Evolutionary conservation across 1,140 invertebrate genomes (phyloP), one percentile per base, ranked within the genome.

Genomic region (Monochamus saltuarius): DNA sequence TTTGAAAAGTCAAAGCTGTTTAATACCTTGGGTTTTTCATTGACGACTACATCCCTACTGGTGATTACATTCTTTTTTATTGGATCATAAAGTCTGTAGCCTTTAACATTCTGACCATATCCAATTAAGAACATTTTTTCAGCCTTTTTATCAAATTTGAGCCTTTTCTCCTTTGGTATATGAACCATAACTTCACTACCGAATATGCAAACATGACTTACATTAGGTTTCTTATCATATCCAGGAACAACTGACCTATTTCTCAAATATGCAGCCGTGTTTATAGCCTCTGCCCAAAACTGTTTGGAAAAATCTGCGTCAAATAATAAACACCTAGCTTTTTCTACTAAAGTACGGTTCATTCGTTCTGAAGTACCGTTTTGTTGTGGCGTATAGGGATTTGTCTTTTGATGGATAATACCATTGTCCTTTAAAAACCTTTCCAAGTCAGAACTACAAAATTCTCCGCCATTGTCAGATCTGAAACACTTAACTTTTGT

Each of bases 241-340:
- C 22, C 22, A 3, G 22, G 2, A 3, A 29, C 22, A 3, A 29
- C 22, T 3, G 22, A 29, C 2, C 22, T 2, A 6, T 29, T 29
- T 17, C 39, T 3, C 4, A 13, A 7, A 42, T 34, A 16, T 29
- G 42, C 39, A 19, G 78, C 79, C 39, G 71, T 77, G 40, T 64
- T 53, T 0, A 74, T 60, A 17, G 77, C 75, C 55, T 78, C 76
- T 9, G 70, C 73, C 75, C 76, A 80, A 59, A 73, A 74, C 3
- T 36, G 43, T 36, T 65, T 61, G 7, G 40, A 34, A 17, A 80
- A 40, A 7, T 61, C 40, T 17, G 63, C 60, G 54, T 78, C 66
- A n/a, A 62, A 29, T 7, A 79, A 36, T 63, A 79, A 61, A 43
- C 69, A 62, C 51, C 72, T 61, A 14, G 75, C 73, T 52, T 61